Base-by-base conservation (phyloP, 2,888 invertebrate genomes). In the Scaptomyza caliginosa region DNA sequence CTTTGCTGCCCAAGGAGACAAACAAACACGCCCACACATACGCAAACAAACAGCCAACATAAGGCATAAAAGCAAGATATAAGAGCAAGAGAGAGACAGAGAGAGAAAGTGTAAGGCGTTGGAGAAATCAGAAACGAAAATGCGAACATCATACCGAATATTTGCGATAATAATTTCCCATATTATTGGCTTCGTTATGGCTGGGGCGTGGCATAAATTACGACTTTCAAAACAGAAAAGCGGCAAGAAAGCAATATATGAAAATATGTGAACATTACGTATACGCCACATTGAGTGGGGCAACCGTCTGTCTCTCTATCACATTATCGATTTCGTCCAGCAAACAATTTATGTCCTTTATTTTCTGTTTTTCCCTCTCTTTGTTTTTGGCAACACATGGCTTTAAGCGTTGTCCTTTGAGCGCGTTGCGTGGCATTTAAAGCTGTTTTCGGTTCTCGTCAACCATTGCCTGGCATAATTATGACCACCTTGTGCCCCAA, bases 161-260 rank as follows among this genome's bases (percentile, higher is more conserved):
- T 81, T 84, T 77, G 85, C 67, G 75, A 68, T 84, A 84, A 86
- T 84, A 84, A 83, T 86, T 83, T 81, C 67, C 59, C 50, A 70
- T 78, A 70, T 86, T 86, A 83, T 83, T 83, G 80, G 77, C 70
- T 62, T 62, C 59, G 80, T 85, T 86, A 79, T 86, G 77, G 68
- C 67, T 70, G 66, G 57, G 80, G 82, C 80, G 85, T 80, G 82
- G 85, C 80, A 85, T 85, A 81, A 82, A 82, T 80, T 83, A 77
- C 74, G 59, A 32, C 43, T 39, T 16, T 26, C 19, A 24, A 39
- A 34, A 39, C 26, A 51, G 23, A 58, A 38, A 32, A 10, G 28
- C 19, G 38, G 23, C 19, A 24, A 26, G 39, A n/a, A 40, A 43
- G 26, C 43, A 21, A 46, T 38, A 52, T 49, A 59, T 56, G 59